phyloP scores from a whole-genome alignment of 1,140 invertebrate species.

The Coptotermes formosanus region DNA sequence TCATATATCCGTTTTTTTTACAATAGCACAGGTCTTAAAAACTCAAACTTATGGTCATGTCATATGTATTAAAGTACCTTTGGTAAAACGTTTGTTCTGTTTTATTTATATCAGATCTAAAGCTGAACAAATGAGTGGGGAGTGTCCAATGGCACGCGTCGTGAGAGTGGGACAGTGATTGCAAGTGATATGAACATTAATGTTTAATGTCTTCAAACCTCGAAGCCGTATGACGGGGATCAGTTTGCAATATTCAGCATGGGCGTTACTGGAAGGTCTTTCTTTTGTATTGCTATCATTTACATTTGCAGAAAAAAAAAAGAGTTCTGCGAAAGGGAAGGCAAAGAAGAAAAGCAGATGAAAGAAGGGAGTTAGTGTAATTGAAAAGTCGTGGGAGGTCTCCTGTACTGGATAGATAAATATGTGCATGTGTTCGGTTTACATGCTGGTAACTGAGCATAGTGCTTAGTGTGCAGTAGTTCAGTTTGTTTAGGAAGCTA shows the following conservation, averaged over 20 bases:
- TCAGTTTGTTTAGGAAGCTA: not conserved
- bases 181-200: not conserved
- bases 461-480: not conserved
- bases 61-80: too few species aligned
- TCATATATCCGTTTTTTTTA: too few species aligned
- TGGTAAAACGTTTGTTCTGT: not conserved
- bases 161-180: not conserved
- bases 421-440: not conserved
- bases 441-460: not conserved
- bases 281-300: not conserved
- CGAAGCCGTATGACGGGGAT: too few species aligned
- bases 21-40: too few species aligned
- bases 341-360: not conserved
- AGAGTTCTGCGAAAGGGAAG: not conserved
- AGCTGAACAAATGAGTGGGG: not conserved
- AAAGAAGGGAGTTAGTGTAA: not conserved
- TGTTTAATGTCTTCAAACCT: not conserved
- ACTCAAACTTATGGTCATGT: too few species aligned
- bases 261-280: not conserved
- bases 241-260: not conserved
- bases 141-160: not conserved
- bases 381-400: slow-evolving; percentile 6
- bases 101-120: not conserved
- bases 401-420: not conserved
- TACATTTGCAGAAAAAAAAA: not conserved